Evolutionary conservation across 2,888 invertebrate species (phyloP), one percentile per base, ranked within the genome.

Genomic region (Drosophila monieri): DNA sequence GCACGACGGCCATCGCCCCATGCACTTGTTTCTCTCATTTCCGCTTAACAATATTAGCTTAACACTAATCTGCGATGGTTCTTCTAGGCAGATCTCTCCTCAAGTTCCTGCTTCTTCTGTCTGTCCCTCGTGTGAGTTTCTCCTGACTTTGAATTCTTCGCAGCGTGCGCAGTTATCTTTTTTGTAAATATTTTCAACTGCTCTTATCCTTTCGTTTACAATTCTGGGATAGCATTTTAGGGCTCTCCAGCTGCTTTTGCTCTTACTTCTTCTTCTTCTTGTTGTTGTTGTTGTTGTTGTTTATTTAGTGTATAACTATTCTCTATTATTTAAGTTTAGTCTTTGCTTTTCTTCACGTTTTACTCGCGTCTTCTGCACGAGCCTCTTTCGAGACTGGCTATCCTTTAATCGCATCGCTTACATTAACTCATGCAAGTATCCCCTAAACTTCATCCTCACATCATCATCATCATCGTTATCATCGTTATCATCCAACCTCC

Each of bases 341-440:
- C 80, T 88, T 83, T 80, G 84, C 80, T 81, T 85, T 80, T 77
- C 78, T 78, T 81, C 64, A 76, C 75, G 85, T 80, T 78, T 62
- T 71, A 75, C 72, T 73, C 55, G 76, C 61, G 46, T 73, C 51
- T 56, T 70, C 46, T 15, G 44, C 62, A 32, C 70, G 61, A 23
- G 53, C 37, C 52, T 64, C 49, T 54, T 62, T 52, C 51, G 56
- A 73, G 60, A 65, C 62, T 56, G 53, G 53, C 58, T 41, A 55
- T 43, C 27, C 48, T 49, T 44, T 56, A 66, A 44, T 46, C 18
- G 14, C 39, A 18, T 49, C 35, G 53, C 59, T 62, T 69, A 53
- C 60, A 49, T 57, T 73, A 52, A 59, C 57, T 59, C 74, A 59
- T 54, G 57, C 74, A 65, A 74, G 72, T 74, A 72, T 67, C 72